Percentiles rank a stretch among this genome's conserved stretches.
These are phyloP conservation scores for Bolborhynchus lineola DNA, from an alignment of 2,113 vertebrate genomes.

Conservation along the genomic window DNA sequence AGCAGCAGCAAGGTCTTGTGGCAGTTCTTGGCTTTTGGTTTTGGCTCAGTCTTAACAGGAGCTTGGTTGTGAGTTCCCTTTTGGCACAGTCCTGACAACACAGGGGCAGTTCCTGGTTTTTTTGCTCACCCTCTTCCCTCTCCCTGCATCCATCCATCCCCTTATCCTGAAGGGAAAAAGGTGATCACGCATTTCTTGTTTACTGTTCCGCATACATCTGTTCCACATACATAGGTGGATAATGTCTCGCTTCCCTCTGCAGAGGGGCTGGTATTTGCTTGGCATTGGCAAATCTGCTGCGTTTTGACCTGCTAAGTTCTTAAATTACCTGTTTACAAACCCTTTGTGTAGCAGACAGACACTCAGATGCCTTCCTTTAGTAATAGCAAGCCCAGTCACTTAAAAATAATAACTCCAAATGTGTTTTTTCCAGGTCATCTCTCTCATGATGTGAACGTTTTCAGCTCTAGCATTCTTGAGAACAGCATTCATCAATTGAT, in stretches of 20 bases:
- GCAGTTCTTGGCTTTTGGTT: background rate
- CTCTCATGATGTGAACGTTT: background rate
- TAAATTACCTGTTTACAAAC: background rate
- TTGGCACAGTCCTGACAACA: background rate
- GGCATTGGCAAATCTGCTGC: background rate
- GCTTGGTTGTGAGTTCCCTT: background rate
- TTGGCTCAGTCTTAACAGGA: background rate
- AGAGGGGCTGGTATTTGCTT: background rate
- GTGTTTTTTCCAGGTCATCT: background rate
- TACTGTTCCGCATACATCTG: background rate
- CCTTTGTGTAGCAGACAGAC: background rate
- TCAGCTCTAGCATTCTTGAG: background rate
- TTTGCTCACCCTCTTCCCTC: background rate
- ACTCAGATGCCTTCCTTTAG: background rate
- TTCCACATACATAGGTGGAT: fast-evolving
- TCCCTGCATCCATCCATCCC: background rate
- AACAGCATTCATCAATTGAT: background rate
- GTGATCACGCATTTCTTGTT: background rate
- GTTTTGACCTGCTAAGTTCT: background rate
- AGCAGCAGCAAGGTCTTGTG: background rate
- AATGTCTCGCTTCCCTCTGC: background rate
- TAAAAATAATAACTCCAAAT: background rate
- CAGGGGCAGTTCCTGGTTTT: background rate
- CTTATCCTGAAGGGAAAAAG: background rate
- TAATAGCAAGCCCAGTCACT: background rate